These are phyloP conservation scores for Drosophila mimetica DNA, from an alignment of 2,888 invertebrate species.

Conservation along the genomic window DNA sequence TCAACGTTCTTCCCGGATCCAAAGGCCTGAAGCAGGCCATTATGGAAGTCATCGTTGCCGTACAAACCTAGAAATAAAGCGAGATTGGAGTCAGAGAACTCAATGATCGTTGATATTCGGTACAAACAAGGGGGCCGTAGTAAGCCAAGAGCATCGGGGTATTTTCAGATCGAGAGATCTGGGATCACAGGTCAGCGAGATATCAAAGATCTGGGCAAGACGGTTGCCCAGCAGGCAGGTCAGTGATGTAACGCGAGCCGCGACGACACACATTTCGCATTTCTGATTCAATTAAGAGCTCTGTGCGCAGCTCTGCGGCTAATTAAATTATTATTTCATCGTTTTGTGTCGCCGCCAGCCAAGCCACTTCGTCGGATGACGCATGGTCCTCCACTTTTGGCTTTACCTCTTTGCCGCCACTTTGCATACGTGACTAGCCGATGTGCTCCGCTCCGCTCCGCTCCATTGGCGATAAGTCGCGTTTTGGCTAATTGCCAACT, in stretches of 20 bases:
- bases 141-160: too few relatives aligned
- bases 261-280: constrained; percentile 36
- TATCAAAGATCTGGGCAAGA: constrained; percentile 9
- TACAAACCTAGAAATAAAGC: constrained; percentile 87
- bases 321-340: constrained; percentile 69
- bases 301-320: constrained; percentile 23
- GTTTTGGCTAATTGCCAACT: constrained; percentile 75
- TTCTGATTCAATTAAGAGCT: constrained; percentile 68
- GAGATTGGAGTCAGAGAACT: background rate
- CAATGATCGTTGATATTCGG: too few relatives aligned
- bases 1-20: constrained; percentile 93
- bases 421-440: constrained; percentile 30
- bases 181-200: background rate
- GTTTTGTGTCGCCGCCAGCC: constrained; percentile 7
- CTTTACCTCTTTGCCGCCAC: constrained; percentile 21
- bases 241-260: constrained; percentile 33
- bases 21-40: constrained; percentile 93
- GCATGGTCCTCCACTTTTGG: constrained; percentile 11
- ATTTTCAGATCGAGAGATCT: too few relatives aligned
- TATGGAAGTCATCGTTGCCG: constrained; percentile 97
- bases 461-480: constrained; percentile 30
- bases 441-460: constrained; percentile 1
- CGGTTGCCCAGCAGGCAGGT: constrained; percentile 20
- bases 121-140: too few relatives aligned
- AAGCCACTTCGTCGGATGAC: constrained; percentile 26